phyloP scores from a whole-genome alignment of 2,888 invertebrate species.

The Deilephila porcellus region DNA sequence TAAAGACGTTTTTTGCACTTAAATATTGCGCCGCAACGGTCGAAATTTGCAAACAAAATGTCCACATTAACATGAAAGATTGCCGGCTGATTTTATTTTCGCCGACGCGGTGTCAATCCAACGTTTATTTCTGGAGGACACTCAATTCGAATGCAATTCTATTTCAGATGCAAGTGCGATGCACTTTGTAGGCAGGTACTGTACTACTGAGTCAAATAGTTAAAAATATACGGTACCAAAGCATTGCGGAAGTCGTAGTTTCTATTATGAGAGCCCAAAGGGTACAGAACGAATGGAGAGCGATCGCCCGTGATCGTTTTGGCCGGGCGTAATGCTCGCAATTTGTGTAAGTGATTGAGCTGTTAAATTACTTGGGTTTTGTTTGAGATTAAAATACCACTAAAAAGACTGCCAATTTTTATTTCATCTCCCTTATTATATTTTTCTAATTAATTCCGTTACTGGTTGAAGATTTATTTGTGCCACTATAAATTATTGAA shows the following conservation, averaged over 20 bases:
- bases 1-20: constrained; percentile 18
- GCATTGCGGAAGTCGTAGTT: constrained; percentile 48
- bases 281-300: not conserved
- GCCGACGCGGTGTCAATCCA: constrained; percentile 40
- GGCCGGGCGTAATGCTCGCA: not conserved
- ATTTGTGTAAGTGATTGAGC: constrained; percentile 21
- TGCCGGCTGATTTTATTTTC: constrained; percentile 2
- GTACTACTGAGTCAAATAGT: constrained; percentile 47
- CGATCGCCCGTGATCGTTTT: constrained; percentile 10
- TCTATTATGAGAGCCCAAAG: constrained; percentile 43
- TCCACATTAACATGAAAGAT: constrained; percentile 17
- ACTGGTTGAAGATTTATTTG: no score
- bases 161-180: constrained; percentile 67
- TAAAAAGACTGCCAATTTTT: no score
- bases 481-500: no score
- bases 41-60: constrained; percentile 24
- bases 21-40: not conserved
- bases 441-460: no score
- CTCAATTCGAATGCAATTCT: constrained; percentile 54
- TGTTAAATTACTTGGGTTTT: not conserved
- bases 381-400: no score
- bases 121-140: constrained; percentile 52
- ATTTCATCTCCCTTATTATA: no score
- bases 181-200: constrained; percentile 64
- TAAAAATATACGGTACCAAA: constrained; percentile 48